Evolutionary conservation across 2,888 invertebrate genomes (phyloP), one percentile per base, ranked within the genome.

Genomic region (Philopedon plagiatum): DNA sequence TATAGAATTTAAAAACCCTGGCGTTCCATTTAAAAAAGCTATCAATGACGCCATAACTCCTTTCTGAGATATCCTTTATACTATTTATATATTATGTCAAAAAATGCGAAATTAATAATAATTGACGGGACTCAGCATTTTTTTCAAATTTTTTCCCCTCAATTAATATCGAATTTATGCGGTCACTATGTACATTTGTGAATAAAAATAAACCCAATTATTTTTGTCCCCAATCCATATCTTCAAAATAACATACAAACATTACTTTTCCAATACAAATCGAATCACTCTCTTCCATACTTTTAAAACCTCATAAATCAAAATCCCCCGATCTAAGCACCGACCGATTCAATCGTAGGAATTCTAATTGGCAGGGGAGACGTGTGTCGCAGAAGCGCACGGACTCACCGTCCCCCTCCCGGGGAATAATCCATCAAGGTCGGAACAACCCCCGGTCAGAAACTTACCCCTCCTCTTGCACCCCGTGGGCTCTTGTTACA

Each of bases 371-470:
- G 83, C 81, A 83, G 81, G 82, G 83, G 82, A 81, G 81, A 81
- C 81, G 81, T 80, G 81, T 83, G 82, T 83, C 82, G 83, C 82
- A 68, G 72, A 46, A 57, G 66, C 58, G 34, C 81, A 77, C 67
- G 57, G 69, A 62, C 44, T 37, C 63, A 19, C 49, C 69, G 75
- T 87, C 87, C 49, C 72, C 87, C 87, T 88, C 87, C 85, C 76
- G 80, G 83, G 82, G 85, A 71, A 84, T 86, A 84, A 87, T 86
- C 86, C 86, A 86, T 86, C 86, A 86, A 86, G 85, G 84, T 82
- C 84, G 82, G 82, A 81, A 81, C 77, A 78, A 78, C 79, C 83
- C 84, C 83, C 89, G 88, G 89, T 89, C 89, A 39, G 65, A 39
- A 54, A 11, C 32, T 34, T 51, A 88, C 88, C 61, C 58, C 71